Conservation (phyloP, 2,888 invertebrate genomes). For the Acronicta aceris region DNA sequence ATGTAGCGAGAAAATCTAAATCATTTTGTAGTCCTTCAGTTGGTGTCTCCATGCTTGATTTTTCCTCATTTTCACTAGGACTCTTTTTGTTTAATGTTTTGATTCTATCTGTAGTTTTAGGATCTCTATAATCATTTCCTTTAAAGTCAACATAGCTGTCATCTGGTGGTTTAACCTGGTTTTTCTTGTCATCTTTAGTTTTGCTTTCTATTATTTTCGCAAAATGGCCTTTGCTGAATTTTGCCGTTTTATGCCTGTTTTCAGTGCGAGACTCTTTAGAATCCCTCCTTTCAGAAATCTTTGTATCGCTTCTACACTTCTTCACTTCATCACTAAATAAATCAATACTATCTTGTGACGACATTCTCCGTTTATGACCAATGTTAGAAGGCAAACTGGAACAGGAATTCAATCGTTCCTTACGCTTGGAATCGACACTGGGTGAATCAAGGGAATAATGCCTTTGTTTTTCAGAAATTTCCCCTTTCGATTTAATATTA, state of each 20-base stretch:
- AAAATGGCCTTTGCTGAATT: constrained; percentile 90
- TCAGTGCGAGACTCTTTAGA: constrained; percentile 90
- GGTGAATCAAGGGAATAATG: constrained; percentile 86
- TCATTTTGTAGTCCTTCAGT: constrained; percentile 83
- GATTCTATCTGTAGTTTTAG: constrained; percentile 64
- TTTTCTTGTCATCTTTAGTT: constrained; percentile 90
- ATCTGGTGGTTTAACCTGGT: constrained; percentile 84
- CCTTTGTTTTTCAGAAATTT: constrained; percentile 81
- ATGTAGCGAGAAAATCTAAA: constrained; percentile 89
- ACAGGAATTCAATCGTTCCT: constrained; percentile 90
- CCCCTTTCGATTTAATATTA: constrained; percentile 71
- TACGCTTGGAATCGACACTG: constrained; percentile 85
- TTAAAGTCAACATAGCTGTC: constrained; percentile 78
- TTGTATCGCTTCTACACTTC: constrained; percentile 89
- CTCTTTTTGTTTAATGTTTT: constrained; percentile 70
- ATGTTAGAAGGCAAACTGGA: constrained; percentile 90
- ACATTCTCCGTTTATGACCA: constrained; percentile 93
- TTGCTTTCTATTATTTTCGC: constrained; percentile 90
- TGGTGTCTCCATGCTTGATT: constrained; percentile 62
- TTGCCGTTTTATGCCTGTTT: constrained; percentile 84
- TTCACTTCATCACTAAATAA: constrained; percentile 90
- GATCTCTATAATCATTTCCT: constrained; percentile 70
- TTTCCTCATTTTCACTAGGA: constrained; percentile 70
- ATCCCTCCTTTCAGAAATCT: constrained; percentile 90
- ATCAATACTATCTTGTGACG: constrained; percentile 92